A percentile compares a stretch with the other conserved stretches of the same genome.
Evolutionary conservation across 2,888 invertebrate species (phyloP).

Genomic region (Tigriopus californicus): DNA sequence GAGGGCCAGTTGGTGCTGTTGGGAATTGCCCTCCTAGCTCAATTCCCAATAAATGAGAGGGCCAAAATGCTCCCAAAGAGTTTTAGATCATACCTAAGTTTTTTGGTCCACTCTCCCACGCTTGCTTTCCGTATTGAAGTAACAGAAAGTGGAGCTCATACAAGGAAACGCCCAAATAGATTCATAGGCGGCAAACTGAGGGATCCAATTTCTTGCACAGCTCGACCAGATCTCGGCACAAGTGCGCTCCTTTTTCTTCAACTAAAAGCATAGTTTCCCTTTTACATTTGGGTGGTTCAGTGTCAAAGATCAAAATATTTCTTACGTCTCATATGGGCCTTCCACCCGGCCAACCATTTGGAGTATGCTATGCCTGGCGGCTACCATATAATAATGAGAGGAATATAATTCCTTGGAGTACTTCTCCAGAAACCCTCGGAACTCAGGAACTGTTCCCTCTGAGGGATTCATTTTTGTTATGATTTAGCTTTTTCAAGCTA

Average conservation of each 20-base stretch:
- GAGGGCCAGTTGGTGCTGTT: no score
- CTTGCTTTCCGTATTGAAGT: slow-evolving; percentile 7
- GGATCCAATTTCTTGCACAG: slow-evolving; percentile 26
- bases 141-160: slow-evolving; percentile 38
- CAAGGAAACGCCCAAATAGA: slow-evolving; percentile 56
- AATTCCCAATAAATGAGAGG: no score
- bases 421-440: slow-evolving; percentile 18
- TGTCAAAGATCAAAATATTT: no score
- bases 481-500: no score
- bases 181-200: slow-evolving; percentile 33
- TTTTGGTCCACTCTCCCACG: slow-evolving; percentile 15
- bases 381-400: slow-evolving; percentile 62
- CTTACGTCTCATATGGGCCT: no score
- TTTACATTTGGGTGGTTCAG: no score
- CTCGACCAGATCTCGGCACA: slow-evolving; percentile 26
- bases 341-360: slow-evolving; percentile 51
- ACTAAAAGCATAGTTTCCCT: slow-evolving; percentile 28
- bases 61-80: background rate
- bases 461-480: no score
- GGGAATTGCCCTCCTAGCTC: no score
- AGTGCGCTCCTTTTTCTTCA: slow-evolving; percentile 42
- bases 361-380: slow-evolving; percentile 58
- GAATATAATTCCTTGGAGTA: slow-evolving; percentile 39
- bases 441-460: slow-evolving; percentile 13
- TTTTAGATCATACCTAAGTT: background rate